Base-by-base conservation (phyloP, 2,888 invertebrate species). In the Piscicola geometra region DNA sequence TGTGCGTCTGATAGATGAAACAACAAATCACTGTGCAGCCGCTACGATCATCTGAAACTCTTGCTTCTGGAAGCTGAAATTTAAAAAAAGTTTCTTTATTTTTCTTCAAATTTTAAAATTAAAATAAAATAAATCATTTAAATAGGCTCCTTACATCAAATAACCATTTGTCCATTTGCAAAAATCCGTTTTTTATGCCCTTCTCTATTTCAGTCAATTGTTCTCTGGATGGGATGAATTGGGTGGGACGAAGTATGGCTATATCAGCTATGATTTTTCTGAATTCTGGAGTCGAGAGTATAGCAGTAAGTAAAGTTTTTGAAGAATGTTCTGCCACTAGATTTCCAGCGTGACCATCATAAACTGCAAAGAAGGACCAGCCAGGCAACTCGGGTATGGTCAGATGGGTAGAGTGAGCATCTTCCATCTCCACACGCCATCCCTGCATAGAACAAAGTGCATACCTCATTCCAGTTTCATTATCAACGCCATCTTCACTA, bases 1-100 rank as follows among this genome's bases (percentile, higher is more conserved):
- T 85, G 82, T 89, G 88, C 81, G 90, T 90, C 15, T 94, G 93
- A 75, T 97, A 95, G 78, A 99, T 90, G 82, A 99, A 92, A 78
- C 93, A 93, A 87, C 95, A 95, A 21, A 99, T 95, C 25, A 97
- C 98, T 73, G 99, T 99, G n/a, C 97, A 94, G 75, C 99, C 99
- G 79, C 94, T 94, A 87, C 95, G 95, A 86, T 96, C 95, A 83
- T 90, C 91, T 75, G 94, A 92, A 80, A 91, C 90, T 36, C 82
- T 78, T 84, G 95, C 89, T 81, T 90, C 73, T 1, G 73, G 73
- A 21, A 73, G 32, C 73, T 73, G 60, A 25, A 25, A 56, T 18
- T 3, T 18, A 56, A 56, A 15, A 21, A 15, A 47, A 47, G 9
- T n/a, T n/a, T n/a, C n/a, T n/a, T n/a, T n/a, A n/a, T n/a, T n/a